Percentiles rank a stretch among this genome's conserved stretches.
phyloP scores from a whole-genome alignment of 2,888 invertebrate species.

The Platerodrilus igneus region DNA sequence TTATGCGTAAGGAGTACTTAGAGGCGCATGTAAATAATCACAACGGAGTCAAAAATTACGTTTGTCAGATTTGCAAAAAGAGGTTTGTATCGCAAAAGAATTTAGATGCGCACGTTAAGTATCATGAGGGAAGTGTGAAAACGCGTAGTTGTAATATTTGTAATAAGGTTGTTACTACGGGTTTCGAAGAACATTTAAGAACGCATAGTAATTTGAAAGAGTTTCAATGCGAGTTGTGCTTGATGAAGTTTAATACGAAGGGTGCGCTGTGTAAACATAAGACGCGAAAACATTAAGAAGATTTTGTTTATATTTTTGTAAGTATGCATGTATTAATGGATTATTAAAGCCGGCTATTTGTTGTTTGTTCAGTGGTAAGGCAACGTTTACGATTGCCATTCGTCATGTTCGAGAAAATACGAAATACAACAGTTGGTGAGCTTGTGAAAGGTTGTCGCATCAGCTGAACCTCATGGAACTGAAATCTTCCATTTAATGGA shows the following conservation, averaged over 20 bases:
- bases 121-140: constrained; percentile 41
- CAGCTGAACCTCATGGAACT: too few species aligned
- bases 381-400: too few species aligned
- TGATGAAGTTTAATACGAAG: constrained; percentile 43
- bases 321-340: too few species aligned
- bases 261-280: constrained; percentile 42
- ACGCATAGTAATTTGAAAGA: constrained; percentile 43
- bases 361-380: too few species aligned
- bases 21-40: constrained; percentile 44
- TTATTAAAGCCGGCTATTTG: too few species aligned
- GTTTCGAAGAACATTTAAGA: constrained; percentile 43
- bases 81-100: constrained; percentile 44
- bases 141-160: constrained; percentile 42
- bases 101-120: constrained; percentile 43
- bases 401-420: too few species aligned
- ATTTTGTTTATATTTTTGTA: too few species aligned
- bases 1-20: constrained; percentile 45
- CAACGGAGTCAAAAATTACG: constrained; percentile 41
- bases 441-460: too few species aligned
- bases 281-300: constrained; percentile 41
- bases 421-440: too few species aligned
- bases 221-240: constrained; percentile 42
- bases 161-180: constrained; percentile 39
- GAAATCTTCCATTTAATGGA: too few species aligned
- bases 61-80: constrained; percentile 40